Evolutionary conservation across 2,113 vertebrate species (phyloP).

Genomic region (Podocnemis expansa): DNA sequence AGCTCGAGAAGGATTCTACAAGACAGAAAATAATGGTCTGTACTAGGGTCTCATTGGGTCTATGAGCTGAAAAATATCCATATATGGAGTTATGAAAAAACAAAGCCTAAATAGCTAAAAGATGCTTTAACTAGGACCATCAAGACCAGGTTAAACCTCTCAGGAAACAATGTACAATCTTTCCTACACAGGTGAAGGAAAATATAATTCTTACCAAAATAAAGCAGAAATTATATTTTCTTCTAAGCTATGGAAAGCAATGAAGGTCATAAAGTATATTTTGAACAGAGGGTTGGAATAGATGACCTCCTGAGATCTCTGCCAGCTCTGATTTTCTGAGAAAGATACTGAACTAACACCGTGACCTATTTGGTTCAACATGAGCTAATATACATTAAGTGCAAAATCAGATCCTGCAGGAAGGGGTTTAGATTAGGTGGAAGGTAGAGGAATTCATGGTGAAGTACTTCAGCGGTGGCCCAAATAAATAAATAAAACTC

Average conservation of each 20-base stretch:
- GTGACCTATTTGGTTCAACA: too few relatives aligned
- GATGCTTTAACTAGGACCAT: background rate
- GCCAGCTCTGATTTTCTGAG: too few relatives aligned
- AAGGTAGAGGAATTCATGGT: background rate
- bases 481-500: too few relatives aligned
- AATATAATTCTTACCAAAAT: background rate
- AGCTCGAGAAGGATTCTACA: background rate
- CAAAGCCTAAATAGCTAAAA: background rate
- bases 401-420: accelerated
- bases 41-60: background rate
- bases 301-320: too few relatives aligned
- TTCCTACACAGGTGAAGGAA: background rate
- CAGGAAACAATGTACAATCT: background rate
- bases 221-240: background rate
- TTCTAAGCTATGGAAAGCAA: background rate
- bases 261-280: background rate
- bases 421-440: background rate
- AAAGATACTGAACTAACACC: too few relatives aligned
- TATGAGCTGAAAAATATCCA: background rate
- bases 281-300: background rate
- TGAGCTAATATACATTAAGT: accelerated
- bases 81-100: slow-evolving; percentile 3
- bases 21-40: background rate
- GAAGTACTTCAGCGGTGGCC: background rate
- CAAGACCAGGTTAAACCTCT: background rate